These are phyloP conservation scores for Oplegnathus fasciatus DNA, from an alignment of 2,113 vertebrate genomes.

Conservation along the genomic window DNA sequence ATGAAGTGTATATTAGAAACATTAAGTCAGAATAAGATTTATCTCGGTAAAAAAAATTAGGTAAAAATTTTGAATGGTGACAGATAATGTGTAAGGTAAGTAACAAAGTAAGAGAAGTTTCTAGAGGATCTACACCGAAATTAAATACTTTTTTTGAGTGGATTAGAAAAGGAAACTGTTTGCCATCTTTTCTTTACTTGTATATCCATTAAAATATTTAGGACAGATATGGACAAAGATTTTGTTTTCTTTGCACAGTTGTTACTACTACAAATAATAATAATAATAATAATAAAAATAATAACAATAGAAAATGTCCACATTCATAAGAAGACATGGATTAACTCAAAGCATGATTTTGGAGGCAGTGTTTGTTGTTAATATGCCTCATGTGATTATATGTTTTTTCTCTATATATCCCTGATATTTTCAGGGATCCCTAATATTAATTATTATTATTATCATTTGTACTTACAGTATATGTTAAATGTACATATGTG, in stretches of 20 bases:
- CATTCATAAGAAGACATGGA: not conserved
- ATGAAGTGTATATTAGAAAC: not conserved
- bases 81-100: not conserved
- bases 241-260: not conserved
- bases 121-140: not conserved
- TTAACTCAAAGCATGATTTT: too few relatives aligned
- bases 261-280: not conserved
- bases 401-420: not conserved
- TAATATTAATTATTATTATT: too few relatives aligned
- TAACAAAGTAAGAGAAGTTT: not conserved
- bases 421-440: not conserved
- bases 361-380: not conserved
- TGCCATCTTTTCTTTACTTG: not conserved
- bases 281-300: not conserved
- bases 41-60: too few relatives aligned
- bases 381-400: not conserved
- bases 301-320: not conserved
- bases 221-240: not conserved
- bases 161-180: too few relatives aligned
- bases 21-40: not conserved
- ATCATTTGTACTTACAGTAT: not conserved
- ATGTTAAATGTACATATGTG: not conserved
- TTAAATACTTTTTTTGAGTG: too few relatives aligned
- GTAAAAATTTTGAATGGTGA: not conserved
- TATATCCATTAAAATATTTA: too few relatives aligned